Percentiles rank a stretch among this genome's conserved stretches.
phyloP scores from a whole-genome alignment of 2,888 invertebrate genomes.

The Coleophora flavipennella region DNA sequence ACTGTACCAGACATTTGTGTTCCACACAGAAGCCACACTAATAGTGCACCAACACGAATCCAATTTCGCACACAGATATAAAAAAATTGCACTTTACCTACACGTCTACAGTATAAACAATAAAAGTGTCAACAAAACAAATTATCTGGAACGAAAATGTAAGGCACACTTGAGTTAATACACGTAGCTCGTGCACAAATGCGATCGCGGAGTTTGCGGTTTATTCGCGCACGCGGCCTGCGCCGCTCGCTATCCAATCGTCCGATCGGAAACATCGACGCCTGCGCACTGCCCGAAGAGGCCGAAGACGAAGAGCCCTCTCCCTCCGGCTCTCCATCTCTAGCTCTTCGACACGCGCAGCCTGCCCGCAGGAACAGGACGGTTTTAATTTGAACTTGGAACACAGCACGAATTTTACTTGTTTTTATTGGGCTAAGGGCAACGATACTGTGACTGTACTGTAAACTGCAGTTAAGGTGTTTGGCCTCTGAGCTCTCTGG shows the following conservation, averaged over 20 bases:
- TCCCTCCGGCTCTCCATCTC: constrained; percentile 8
- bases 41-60: constrained; percentile 26
- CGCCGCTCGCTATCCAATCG: constrained; percentile 40
- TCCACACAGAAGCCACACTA: constrained; percentile 21
- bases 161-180: constrained; percentile 24
- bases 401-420: constrained; percentile 28
- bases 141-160: constrained; percentile 11
- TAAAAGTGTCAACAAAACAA: constrained; percentile 2
- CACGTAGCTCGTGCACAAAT: constrained; percentile 12
- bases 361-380: constrained; percentile 24
- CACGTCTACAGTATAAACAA: constrained; percentile 20
- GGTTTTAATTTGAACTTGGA: constrained; percentile 55
- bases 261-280: constrained; percentile 54
- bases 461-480: constrained; percentile 40
- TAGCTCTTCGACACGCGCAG: constrained; percentile 15
- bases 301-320: constrained; percentile 5
- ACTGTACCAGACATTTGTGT: constrained; percentile 24
- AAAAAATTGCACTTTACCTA: constrained; percentile 11
- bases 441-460: constrained; percentile 26
- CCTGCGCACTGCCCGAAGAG: constrained; percentile 58
- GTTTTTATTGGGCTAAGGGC: constrained; percentile 47
- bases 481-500: constrained; percentile 36
- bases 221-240: constrained; percentile 35
- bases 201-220: constrained; percentile 16
- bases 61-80: constrained; percentile 9